Evolutionary conservation across 2,888 invertebrate species (phyloP), one percentile per base, ranked within the genome.

Genomic region (Melinaea marsaeus): DNA sequence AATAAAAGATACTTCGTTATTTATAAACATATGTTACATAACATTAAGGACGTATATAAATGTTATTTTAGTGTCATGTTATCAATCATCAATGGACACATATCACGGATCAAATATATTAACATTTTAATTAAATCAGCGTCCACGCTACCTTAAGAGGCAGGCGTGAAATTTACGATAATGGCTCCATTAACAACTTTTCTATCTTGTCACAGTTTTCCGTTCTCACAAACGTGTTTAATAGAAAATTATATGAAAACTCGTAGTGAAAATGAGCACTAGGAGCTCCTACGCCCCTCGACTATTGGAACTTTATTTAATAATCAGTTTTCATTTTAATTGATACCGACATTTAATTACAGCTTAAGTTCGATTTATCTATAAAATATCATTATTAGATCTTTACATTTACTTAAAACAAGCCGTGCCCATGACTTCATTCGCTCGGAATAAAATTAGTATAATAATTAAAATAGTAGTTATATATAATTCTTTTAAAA

Each of bases 241-340:
- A 34, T 59, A 64, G 66, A 64, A 66, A 66, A 64, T 60, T 55
- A 47, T 55, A 59, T 59, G 59, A 61, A 63, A 64, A 61, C 66
- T 61, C 7, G 60, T 60, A 62, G 64, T 55, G 66, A 66, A 66
- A 66, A 48, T 63, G 58, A 45, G 61, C 57, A 56, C 34, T 34
- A 48, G 32, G 22, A 32, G 6, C 48, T 13, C n/a, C 0, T n/a
- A 22, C 37, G 22, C 51, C 51, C 48, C 54, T 60, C 57, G 60
- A 55, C 51, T 32, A 60, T 22, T 57, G 33, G 59, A 13, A 34
- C 32, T 11, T 13, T 22, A 48, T 51, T 51, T 51, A 51, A 51
- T 32, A 51, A 32, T 9, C 9, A 42, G 42, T 42, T 42, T 42
- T 42, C 42, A 42, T 42, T 37, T 37, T 7, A 42, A 42, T 42